These are phyloP conservation scores for Indicator indicator DNA, from an alignment of 2,113 vertebrate species.

Conservation along the genomic window DNA sequence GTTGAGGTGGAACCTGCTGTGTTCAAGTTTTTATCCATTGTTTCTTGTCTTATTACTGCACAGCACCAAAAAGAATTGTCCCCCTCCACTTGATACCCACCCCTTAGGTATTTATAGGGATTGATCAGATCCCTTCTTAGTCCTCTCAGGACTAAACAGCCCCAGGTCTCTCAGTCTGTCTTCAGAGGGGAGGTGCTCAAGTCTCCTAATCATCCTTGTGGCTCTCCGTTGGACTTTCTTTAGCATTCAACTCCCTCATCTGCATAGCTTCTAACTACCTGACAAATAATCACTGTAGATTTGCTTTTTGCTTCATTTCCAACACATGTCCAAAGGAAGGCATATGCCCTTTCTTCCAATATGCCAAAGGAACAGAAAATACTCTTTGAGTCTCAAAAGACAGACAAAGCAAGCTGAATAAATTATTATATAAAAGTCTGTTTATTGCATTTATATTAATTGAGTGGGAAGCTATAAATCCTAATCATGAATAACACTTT, in stretches of 20 bases:
- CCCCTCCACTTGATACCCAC: no score
- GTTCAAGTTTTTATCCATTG: no score
- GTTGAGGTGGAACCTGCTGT: no score
- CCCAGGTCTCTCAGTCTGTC: no score
- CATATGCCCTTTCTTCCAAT: not conserved
- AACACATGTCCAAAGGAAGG: not conserved
- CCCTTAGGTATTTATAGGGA: no score
- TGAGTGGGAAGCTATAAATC: not conserved
- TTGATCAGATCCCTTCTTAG: no score
- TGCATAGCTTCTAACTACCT: not conserved
- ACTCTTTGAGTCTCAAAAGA: not conserved
- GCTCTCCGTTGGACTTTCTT: no score
- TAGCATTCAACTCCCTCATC: slow-evolving; percentile 32
- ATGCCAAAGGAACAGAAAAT: not conserved
- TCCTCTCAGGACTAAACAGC: no score
- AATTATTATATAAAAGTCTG: not conserved
- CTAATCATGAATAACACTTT: not conserved
- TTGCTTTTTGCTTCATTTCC: slow-evolving; percentile 41
- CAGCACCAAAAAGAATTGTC: no score
- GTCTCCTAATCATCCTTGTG: no score
- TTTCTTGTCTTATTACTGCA: no score
- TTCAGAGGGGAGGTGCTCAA: no score
- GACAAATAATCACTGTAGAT: slow-evolving; percentile 22
- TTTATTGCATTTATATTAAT: not conserved
- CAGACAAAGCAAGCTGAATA: not conserved